Evolutionary conservation across 2,797 vertebrate genomes (phyloP).

Genomic region (Sebastes baramenuke): DNA sequence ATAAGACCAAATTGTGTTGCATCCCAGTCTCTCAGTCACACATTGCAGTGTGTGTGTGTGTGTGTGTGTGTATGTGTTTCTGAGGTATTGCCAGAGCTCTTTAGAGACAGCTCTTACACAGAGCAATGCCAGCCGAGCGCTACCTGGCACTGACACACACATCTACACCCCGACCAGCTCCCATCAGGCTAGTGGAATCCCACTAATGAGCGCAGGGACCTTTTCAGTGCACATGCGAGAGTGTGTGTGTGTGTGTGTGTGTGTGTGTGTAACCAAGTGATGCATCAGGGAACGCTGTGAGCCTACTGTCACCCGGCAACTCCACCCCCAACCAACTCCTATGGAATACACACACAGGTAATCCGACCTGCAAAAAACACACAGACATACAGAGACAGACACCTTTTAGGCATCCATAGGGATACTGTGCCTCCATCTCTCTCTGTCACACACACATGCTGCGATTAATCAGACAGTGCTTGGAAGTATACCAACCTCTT

Average conservation of each 20-base stretch:
- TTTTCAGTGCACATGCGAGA: constrained; percentile 16
- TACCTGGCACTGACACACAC: constrained; percentile 52
- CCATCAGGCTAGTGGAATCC: constrained; percentile 60
- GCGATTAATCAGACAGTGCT: background rate
- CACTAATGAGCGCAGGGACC: constrained; percentile 74
- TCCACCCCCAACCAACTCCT: constrained; percentile 3
- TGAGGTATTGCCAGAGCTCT: constrained; percentile 60
- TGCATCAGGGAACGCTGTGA: constrained; percentile 9
- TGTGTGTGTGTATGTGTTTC: constrained; percentile 24
- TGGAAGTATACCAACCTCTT: constrained; percentile 7
- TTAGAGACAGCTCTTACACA: constrained; percentile 60
- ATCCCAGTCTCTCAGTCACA: constrained; percentile 24
- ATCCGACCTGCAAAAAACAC: constrained; percentile 25
- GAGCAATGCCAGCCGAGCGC: constrained; percentile 38
- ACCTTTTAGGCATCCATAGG: constrained; percentile 31
- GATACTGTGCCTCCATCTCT: background rate
- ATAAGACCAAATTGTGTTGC: constrained; percentile 30
- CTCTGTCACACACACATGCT: background rate
- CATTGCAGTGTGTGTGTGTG: background rate
- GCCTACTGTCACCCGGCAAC: constrained; percentile 42
- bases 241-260: background rate
- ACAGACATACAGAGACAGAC: constrained; percentile 15
- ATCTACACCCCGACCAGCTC: constrained; percentile 32
- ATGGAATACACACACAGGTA: constrained; percentile 19
- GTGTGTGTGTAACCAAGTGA: constrained; percentile 20